Evolutionary conservation across 37 sponge, comb jelly and placozoan species (phyloP).

Genomic region (Aphrocallistes beatrix): DNA sequence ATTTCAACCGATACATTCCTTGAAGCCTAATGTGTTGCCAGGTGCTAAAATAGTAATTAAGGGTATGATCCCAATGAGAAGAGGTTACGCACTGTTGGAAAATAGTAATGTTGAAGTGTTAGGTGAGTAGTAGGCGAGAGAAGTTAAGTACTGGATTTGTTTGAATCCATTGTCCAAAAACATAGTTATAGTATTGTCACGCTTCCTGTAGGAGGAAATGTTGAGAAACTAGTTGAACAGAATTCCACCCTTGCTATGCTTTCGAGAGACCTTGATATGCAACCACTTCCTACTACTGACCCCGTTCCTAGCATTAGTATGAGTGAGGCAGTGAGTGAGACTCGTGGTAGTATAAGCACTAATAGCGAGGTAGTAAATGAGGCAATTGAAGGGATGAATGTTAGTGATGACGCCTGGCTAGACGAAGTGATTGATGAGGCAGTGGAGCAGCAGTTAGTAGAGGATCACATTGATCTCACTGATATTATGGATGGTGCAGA

Average conservation of each 20-base stretch:
- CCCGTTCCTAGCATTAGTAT: too few species aligned
- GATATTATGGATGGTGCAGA: background rate
- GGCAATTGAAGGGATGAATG: background rate
- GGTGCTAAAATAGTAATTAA: background rate
- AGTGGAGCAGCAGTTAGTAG: background rate
- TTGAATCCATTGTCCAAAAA: background rate
- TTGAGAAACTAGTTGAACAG: background rate
- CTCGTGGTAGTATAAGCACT: too few species aligned
- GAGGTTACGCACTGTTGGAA: background rate
- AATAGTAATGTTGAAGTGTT: background rate
- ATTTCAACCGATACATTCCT: background rate
- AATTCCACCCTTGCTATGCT: background rate
- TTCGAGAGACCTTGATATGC: background rate
- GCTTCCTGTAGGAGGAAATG: background rate
- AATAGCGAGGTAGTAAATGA: background rate
- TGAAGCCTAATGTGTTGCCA: slow-evolving; percentile 11
- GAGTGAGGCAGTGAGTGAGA: too few species aligned
- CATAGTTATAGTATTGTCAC: background rate
- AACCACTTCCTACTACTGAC: background rate
- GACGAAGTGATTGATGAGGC: background rate
- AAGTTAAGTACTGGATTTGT: background rate
- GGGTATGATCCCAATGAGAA: slow-evolving; percentile 7
- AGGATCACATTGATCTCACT: background rate
- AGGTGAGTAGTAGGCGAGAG: background rate
- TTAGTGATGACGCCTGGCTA: background rate